Base-by-base conservation (phyloP, 2,113 vertebrate species). In the Tachycineta bicolor region DNA sequence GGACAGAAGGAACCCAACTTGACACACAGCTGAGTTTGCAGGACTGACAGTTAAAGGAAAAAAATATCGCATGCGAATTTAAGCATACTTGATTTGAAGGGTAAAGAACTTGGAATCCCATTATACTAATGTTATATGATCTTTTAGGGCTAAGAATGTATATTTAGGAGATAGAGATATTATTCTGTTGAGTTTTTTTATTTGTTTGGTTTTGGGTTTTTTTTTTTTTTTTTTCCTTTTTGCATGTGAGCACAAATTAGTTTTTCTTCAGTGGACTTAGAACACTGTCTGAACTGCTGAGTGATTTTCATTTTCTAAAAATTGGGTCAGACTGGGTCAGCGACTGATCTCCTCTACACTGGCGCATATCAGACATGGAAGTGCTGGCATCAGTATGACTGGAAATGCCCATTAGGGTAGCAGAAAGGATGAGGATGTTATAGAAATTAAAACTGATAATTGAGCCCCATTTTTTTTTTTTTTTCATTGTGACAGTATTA, bases 11-110 rank as follows among this genome's bases (percentile, higher is more conserved):
- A 94, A 53, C 44, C 31, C 53, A 84, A 22, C 37, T 56, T 95
- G 94, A 96, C 76, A 74, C 19, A 15, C 29, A 75, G 77, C 53
- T 87, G 94, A 95, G n/a, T 82, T 92, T 90, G 52, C 76, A 82
- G 91, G 76, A 41, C 56, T 81, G 93, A 75, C 73, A 87, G 83
- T 70, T 80, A 67, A 47, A 81, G 77, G n/a, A 52, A 76, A 83
- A 85, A 80, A 79, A 37, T 41, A 84, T 6, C 78, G 17, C 65
- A 11, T 68, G 44, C 0, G 7, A 89, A 71, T 81, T 89, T 75
- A 69, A 69, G 58, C 65, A 60, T 29, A 31, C 74, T 89, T 79
- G 77, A 84, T 84, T 62, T 93, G 73, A 49, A 81, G 79, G 24
- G 24, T 64, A 56, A 89, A 82, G 39, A 64, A 58, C 44, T 76